A percentile compares a stretch with the other conserved stretches of the same genome.
These are phyloP conservation scores for Cherax destructor DNA, from an alignment of 1,140 invertebrate genomes.

Conservation along the genomic window DNA sequence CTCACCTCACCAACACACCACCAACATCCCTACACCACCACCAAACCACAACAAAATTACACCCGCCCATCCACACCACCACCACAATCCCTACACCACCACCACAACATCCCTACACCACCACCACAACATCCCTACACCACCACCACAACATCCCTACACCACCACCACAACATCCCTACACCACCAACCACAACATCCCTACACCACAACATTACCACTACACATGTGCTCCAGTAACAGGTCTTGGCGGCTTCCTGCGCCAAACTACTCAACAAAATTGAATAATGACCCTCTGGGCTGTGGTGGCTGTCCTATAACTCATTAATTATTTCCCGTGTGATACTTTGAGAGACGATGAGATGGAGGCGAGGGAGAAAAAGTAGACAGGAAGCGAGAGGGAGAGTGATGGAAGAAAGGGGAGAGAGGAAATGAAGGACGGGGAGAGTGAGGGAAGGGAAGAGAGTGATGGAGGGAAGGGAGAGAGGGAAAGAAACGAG, in stretches of 20 bases:
- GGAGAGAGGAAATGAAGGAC: background rate
- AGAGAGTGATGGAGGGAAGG: background rate
- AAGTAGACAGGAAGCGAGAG: background rate
- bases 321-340: background rate
- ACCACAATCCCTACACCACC: background rate
- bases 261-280: too few species aligned
- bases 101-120: background rate
- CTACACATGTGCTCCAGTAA: too few species aligned
- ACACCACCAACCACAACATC: background rate
- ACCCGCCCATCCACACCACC: background rate
- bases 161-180: background rate
- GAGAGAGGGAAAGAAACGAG: background rate
- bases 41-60: background rate
- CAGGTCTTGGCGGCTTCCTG: too few species aligned
- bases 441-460: background rate
- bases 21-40: too few species aligned
- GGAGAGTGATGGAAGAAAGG: background rate
- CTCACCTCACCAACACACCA: too few species aligned
- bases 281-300: background rate
- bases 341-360: too few species aligned
- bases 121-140: background rate
- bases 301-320: background rate
- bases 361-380: too few species aligned
- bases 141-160: background rate
- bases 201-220: background rate